Evolutionary conservation across 2,888 invertebrate genomes (phyloP).

Genomic region (Tubulanus polymorphus): DNA sequence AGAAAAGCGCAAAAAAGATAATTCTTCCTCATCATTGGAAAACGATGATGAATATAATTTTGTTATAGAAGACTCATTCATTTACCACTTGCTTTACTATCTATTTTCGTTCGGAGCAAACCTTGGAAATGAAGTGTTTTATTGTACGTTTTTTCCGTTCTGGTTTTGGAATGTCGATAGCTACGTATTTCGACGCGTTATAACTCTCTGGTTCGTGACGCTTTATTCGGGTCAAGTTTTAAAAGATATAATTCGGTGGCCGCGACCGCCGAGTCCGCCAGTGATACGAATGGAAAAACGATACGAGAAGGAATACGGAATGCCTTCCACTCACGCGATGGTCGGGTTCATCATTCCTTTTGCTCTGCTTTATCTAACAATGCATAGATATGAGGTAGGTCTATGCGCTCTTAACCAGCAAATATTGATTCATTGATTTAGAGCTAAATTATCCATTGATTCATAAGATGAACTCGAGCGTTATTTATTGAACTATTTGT

Average conservation of each 20-base stretch:
- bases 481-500: too few relatives aligned
- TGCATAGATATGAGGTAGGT: slow-evolving; percentile 68
- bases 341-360: slow-evolving; percentile 84
- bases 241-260: slow-evolving; percentile 76
- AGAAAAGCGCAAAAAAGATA: too few relatives aligned
- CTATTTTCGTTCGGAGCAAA: slow-evolving; percentile 80
- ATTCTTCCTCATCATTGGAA: too few relatives aligned
- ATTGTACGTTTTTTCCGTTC: slow-evolving; percentile 85
- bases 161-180: slow-evolving; percentile 94
- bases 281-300: slow-evolving; percentile 78
- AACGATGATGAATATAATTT: too few relatives aligned
- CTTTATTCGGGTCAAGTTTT: slow-evolving; percentile 65
- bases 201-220: slow-evolving; percentile 45
- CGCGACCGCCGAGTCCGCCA: slow-evolving; percentile 77
- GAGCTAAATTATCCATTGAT: too few relatives aligned
- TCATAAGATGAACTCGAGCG: too few relatives aligned
- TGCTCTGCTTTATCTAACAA: slow-evolving; percentile 74
- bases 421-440: too few relatives aligned
- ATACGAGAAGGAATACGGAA: slow-evolving; percentile 88
- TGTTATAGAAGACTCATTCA: too few relatives aligned
- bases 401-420: too few relatives aligned
- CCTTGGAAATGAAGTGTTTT: slow-evolving; percentile 86
- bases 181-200: slow-evolving; percentile 74
- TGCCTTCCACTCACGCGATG: slow-evolving; percentile 95
- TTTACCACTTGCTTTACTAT: slow-evolving; percentile 67